A percentile compares a stretch with the other conserved stretches of the same genome.
phyloP scores from a whole-genome alignment of 1,140 invertebrate genomes.

The Drosophila tsacasi region DNA sequence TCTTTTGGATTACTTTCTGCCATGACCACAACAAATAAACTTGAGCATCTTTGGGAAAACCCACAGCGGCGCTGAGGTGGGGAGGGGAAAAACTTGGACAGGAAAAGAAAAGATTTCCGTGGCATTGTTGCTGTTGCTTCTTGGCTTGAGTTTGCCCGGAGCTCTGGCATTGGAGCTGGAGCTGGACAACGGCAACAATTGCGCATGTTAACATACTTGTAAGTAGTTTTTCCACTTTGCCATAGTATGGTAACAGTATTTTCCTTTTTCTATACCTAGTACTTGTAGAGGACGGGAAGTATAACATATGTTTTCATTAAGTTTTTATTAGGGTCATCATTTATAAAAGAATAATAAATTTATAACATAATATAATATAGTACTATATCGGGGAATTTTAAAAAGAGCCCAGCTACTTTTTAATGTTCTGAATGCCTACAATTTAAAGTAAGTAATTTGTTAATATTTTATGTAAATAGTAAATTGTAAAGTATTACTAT shows the following conservation, averaged over 20 bases:
- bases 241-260: constrained; percentile 37
- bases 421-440: not conserved
- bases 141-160: constrained; percentile 50
- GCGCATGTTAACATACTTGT: constrained; percentile 84
- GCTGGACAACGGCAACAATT: constrained; percentile 58
- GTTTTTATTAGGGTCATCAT: not conserved
- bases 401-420: not conserved
- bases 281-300: not conserved
- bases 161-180: constrained; percentile 47
- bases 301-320: not conserved
- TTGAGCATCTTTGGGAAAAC: constrained; percentile 74
- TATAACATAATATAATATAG: no score
- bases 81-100: constrained; percentile 28
- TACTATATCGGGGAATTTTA: not conserved
- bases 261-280: constrained; percentile 22
- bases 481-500: not conserved
- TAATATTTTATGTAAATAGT: not conserved
- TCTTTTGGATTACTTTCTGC: constrained; percentile 83
- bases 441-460: not conserved
- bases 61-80: constrained; percentile 26
- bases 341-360: not conserved
- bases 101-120: constrained; percentile 67
- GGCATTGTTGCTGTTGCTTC: constrained; percentile 57
- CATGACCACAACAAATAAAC: constrained; percentile 84
- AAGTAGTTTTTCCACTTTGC: constrained; percentile 84